A percentile compares a stretch with the other conserved stretches of the same genome.
phyloP scores from a whole-genome alignment of 2,797 vertebrate species.

The Macropodus opercularis region DNA sequence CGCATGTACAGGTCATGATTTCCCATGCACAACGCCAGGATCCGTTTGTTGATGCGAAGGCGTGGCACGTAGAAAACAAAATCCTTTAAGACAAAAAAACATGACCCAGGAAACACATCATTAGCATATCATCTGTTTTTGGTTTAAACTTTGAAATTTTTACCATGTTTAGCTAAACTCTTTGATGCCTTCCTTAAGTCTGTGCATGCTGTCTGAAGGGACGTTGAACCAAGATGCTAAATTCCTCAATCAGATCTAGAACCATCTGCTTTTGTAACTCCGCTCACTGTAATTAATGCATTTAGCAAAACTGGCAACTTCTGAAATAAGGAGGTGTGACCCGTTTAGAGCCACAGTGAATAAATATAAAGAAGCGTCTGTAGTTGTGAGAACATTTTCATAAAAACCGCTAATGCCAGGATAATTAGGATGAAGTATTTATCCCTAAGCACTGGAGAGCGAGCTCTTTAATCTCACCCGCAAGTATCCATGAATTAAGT shows the following conservation, averaged over 20 bases:
- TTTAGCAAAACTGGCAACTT: conserved; percentile 38
- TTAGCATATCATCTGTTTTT: conserved; percentile 17
- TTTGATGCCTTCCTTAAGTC: conserved; percentile 27
- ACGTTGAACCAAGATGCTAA: conserved; percentile 32
- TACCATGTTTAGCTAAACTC: conserved; percentile 13
- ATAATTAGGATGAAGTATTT: neutral
- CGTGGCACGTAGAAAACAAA: conserved; percentile 97
- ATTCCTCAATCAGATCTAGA: conserved; percentile 46
- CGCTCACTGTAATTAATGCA: conserved; percentile 41
- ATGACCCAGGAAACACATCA: neutral
- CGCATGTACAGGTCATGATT: conserved; percentile 99
- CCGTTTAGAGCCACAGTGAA: conserved; percentile 32
- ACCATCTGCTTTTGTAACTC: conserved; percentile 46
- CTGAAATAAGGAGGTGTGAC: conserved; percentile 19
- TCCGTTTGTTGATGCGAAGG: conserved; percentile 96
- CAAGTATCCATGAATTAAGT: conserved; percentile 19
- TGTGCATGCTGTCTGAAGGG: conserved; percentile 29
- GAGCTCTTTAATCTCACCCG: conserved; percentile 27
- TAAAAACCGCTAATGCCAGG: conserved; percentile 3
- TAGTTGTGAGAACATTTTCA: conserved; percentile 15
- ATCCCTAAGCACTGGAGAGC: conserved; percentile 1
- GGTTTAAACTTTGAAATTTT: conserved; percentile 4
- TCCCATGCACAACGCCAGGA: conserved; percentile 96
- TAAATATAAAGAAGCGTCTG: neutral
- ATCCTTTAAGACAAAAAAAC: conserved; percentile 81